Percentiles rank a stretch among this genome's conserved stretches.
Conservation (phyloP, 2,888 invertebrate species). For the Metacarcinus magister region DNA sequence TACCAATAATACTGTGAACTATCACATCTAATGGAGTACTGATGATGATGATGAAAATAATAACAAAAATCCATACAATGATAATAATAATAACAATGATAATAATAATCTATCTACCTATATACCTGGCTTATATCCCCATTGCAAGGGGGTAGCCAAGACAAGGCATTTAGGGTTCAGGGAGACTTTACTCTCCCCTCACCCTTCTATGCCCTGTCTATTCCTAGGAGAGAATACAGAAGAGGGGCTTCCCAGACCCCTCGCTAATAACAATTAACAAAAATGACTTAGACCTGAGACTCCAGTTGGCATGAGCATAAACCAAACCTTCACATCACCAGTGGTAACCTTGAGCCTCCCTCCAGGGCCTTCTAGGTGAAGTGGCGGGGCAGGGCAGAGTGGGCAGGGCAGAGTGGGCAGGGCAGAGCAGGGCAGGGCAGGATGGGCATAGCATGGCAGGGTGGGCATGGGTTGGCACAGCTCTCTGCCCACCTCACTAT, state of each 20-base stretch:
- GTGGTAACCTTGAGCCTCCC: neutral
- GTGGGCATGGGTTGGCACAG: constrained; percentile 37
- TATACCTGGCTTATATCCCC: no score
- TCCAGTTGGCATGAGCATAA: neutral
- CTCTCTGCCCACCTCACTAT: constrained; percentile 44
- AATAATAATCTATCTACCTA: neutral
- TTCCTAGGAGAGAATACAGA: no score
- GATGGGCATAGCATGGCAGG: neutral
- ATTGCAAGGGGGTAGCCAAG: no score
- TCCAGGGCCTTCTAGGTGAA: neutral
- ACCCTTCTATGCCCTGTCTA: no score
- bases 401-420: neutral
- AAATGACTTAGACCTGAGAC: constrained; percentile 37
- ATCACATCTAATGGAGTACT: neutral
- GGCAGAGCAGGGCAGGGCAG: neutral
- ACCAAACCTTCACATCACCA: neutral
- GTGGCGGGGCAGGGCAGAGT: neutral
- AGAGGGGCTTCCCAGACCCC: no score
- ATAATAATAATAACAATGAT: neutral
- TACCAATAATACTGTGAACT: neutral
- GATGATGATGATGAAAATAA: neutral
- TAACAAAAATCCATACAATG: neutral
- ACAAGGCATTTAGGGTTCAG: no score
- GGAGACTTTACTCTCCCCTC: no score
- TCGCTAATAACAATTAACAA: neutral